Conservation (phyloP, 2,888 invertebrate species). For the Lithosia quadra region DNA sequence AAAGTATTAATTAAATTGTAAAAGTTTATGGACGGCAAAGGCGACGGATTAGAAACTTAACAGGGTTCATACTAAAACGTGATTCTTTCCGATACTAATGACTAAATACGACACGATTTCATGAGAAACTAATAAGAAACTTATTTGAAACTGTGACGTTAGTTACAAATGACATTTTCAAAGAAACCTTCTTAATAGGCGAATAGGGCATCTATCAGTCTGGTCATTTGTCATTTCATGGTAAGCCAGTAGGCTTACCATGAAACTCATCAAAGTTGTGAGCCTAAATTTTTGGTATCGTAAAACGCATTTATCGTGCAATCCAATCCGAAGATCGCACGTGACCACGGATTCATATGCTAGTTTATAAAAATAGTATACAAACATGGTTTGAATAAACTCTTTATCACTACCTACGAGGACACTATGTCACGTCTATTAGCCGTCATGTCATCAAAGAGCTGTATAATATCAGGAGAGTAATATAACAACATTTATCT, state of each 20-base stretch:
- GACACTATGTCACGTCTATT: conserved; percentile 41
- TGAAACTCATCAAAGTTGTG: no score
- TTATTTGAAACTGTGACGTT: neutral
- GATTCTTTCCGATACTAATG: neutral
- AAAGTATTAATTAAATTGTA: conserved; percentile 18
- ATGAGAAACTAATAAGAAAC: neutral
- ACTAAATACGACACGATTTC: neutral
- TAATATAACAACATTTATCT: conserved; percentile 74
- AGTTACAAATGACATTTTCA: no score
- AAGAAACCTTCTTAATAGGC: neutral
- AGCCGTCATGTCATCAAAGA: conserved; percentile 54
- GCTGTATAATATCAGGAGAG: conserved; percentile 42
- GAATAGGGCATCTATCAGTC: no score
- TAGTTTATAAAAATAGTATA: neutral
- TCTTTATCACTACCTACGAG: neutral
- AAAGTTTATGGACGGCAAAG: conserved; percentile 12
- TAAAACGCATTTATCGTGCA: no score
- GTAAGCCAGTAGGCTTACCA: no score
- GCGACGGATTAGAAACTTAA: conserved; percentile 14
- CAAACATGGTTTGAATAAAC: neutral
- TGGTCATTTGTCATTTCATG: no score
- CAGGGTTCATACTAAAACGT: neutral
- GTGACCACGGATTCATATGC: neutral
- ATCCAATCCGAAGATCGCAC: neutral
- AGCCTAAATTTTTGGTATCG: no score